Base-by-base conservation (phyloP, 2,888 invertebrate species). In the Adelphocoris suturalis region DNA sequence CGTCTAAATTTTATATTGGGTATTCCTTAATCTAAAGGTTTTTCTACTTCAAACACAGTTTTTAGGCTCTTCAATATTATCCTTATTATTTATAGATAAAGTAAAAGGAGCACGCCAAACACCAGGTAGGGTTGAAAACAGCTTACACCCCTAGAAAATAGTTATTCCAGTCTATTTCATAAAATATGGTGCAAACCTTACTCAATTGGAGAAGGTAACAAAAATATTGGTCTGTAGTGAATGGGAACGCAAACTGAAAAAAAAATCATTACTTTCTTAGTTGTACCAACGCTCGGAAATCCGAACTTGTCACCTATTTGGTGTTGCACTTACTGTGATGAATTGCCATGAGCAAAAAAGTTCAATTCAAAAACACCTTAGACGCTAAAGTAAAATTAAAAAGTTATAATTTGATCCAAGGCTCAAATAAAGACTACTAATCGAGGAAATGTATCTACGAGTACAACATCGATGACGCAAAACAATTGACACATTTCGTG, bases 271-370 rank as follows among this genome's bases (percentile, higher is more conserved):
- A 78, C 46, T 13, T 14, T 68, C 23, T 27, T 23, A 76, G 23
- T 37, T 76, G 19, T 0, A 47, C 37, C 27, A 46, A 14, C 23
- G 82, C 16, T 82, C 52, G 48, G 48, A 19, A 47, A 19, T 13
- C 46, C 81, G 37, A 52, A 81, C 82, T 13, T 82, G 7, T 86
- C 91, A 91, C 91, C 91, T 90, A 90, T 90, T 91, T 91, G 91
- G 91, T 90, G 91, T 91, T 91, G 48, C 90, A 91, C 91, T 91
- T 91, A 91, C 91, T 88, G 91, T 91, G 85, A 85, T 55, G 90
- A 91, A 90, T 90, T 90, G 91, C 90, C 85, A 91, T 90, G 91
- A 91, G 91, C 91, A 90, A 91, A 90, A 28, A 57, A 85, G 86
- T 90, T 19, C 23, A 68, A 68, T 68, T 68, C 68, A 23, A 68